Evolutionary conservation across 2,888 invertebrate genomes (phyloP), one percentile per base, ranked within the genome.

Genomic region (Hyposoter dolosus): DNA sequence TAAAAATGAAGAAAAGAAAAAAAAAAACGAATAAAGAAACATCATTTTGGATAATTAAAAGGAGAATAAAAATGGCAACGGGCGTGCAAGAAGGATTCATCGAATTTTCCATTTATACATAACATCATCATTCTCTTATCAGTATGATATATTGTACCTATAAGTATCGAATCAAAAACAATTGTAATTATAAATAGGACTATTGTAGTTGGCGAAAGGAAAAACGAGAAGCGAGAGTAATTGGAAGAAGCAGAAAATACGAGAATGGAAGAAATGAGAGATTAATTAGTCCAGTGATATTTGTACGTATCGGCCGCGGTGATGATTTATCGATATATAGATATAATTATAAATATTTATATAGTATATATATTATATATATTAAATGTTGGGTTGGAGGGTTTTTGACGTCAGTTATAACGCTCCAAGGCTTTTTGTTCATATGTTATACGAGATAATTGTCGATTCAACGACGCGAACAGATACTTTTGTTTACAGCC

Each of bases 81-180:
- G 75, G 74, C 74, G 84, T 77, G 81, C 80, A 69, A 86, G 78
- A 86, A 86, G 82, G 66, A 82, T 87, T 87, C 87, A 89, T 89
- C 87, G 85, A 88, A 88, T 88, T 86, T 82, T 87, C 86, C 88
- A 89, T 89, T 88, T 76, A 89, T 89, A 89, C 77, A 88, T 89
- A 89, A 88, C 88, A 89, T 89, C 88, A 85, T 87, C 88, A 88
- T 88, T 88, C 85, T 89, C 87, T 85, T 83, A 84, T 86, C 84
- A 82, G 83, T 83, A 86, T 82, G 81, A 83, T 82, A 83, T 86
- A 85, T 84, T 83, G 83, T 88, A 89, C 71, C 78, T 88, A 88
- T 87, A 88, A 87, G 83, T 88, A 85, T 87, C 83, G 88, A 89
- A 89, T 89, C 88, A 89, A 89, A 81, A 66, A 19, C 28, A 84